Evolutionary conservation across 1,140 invertebrate genomes (phyloP), one percentile per base, ranked within the genome.

Genomic region (Hydropsyche tenuis): DNA sequence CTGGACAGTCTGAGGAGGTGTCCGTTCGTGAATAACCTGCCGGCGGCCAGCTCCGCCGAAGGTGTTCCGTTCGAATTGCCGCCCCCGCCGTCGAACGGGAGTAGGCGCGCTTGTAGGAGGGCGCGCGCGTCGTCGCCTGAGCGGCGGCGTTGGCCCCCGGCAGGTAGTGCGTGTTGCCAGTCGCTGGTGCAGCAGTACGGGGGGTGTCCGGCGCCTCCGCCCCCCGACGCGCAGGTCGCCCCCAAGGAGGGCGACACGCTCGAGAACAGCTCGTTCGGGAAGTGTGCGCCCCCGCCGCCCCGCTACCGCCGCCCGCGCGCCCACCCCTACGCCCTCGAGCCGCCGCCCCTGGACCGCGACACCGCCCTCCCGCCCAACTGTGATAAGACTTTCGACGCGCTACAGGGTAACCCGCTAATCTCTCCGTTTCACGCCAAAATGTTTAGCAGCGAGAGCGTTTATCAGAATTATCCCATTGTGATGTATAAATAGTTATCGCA

Each of bases 1-100:
- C 91, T 92, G 81, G 91, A 93, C 80, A 90, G 89, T 75, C 90
- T 92, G 80, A 85, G 91, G 73, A 87, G 91, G 64, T 91, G 90
- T 80, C 90, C 90, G 16, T 93, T 93, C 81, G 89, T 77, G 23
- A 77, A 77, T 68, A 75, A 77, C 63, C 73, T 77, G 46, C 76
- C 76, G 66, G 72, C 72, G 45, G 76, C 76, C 71, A 0, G 71
- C n/a, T 18, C 5, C 14, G 11, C n/a, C n/a, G 72, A 43, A 1
- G 30, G 62, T 1, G 43, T 30, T 6, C 18, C 75, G 1, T 73
- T 63, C 65, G 73, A 74, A 16, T 66, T 75, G 64, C 76, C 76
- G 30, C 63, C 65, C 18, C 69, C 53, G n/a, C 62, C 23, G 25
- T n/a, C 62, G 56, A 62, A 23, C 56, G 2, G 16, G 16, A 51